Evolutionary conservation across 2,113 vertebrate species (phyloP), one percentile per base, ranked within the genome.

Genomic region (Aix galericulata): DNA sequence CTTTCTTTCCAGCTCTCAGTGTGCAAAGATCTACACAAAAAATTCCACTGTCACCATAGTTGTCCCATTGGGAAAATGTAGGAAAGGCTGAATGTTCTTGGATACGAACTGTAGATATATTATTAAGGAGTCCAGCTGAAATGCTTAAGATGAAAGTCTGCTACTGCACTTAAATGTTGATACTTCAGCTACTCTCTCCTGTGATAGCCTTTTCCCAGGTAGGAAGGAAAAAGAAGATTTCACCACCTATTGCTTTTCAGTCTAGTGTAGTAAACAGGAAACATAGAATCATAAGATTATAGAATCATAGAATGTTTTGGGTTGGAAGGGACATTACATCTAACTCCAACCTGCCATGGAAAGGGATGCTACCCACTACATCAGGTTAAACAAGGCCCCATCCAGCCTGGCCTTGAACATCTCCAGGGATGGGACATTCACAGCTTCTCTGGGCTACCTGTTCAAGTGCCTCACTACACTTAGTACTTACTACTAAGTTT

Each of bases 221-320:
- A 23, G 22, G 17, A 63, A 52, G 46, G 40, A 17, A 7, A 29
- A 20, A 64, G 26, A 29, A 27, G 18, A 27, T 7, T 75, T 55
- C 58, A 9, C 63, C 29, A 34, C 4, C 42, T 66, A 32, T 34
- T 59, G 40, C 14, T 55, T 76, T 84, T 36, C 77, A 72, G 0
- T 8, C 27, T 31, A 36, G 27, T 1, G 0, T 1, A 44, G 31
- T 6, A 15, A 88, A 8, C 5, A 8, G 2, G 8, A 26, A 79
- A 68, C 18, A 46, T 10, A 21, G 20, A 48, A 48, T 48, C 46
- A 48, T 48, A 21, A 48, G 21, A 48, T 48, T 48, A 21, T 48
- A 48, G 46, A 48, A 48, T 48, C 46, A 48, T 48, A 48, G 4
- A 48, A 48, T 48, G 46, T 48, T 48, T 48, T 48, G 46, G 20